These are phyloP conservation scores for Ceyx cyanopectus DNA, from an alignment of 2,113 vertebrate species.

Conservation along the genomic window DNA sequence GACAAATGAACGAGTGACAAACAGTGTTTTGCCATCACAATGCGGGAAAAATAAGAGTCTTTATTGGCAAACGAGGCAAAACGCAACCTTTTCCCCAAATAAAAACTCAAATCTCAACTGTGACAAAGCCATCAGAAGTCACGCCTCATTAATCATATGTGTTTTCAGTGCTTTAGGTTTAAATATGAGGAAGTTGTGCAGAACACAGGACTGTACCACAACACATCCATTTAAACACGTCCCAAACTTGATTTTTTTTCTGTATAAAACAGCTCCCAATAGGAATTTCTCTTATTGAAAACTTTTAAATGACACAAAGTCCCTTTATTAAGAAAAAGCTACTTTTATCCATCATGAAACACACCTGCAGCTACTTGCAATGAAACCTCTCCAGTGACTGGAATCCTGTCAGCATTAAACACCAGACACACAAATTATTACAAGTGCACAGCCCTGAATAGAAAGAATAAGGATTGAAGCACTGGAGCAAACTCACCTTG, in stretches of 20 bases:
- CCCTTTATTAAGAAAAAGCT: conserved; percentile 65
- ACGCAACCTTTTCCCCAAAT: background rate
- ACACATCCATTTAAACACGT: background rate
- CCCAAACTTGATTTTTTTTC: background rate
- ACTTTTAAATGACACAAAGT: background rate
- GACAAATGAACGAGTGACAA: background rate
- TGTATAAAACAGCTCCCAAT: background rate
- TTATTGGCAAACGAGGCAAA: background rate
- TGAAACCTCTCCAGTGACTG: conserved; percentile 86
- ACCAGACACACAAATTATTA: conserved; percentile 84
- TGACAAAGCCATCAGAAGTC: background rate
- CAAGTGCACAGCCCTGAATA: conserved; percentile 74
- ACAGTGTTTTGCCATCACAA: background rate
- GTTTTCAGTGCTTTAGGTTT: background rate
- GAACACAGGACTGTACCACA: background rate
- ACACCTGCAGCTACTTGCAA: conserved; percentile 86
- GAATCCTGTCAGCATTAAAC: conserved; percentile 88
- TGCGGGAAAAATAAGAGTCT: background rate
- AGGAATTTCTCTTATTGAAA: background rate
- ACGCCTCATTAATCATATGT: background rate
- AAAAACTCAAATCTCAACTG: background rate
- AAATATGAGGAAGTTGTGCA: background rate
- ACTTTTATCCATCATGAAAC: conserved; percentile 77
- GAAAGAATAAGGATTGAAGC: conserved; percentile 72
- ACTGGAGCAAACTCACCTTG: conserved; percentile 81